Base-by-base conservation (phyloP, 2,888 invertebrate species). In the Brachyptera risi region DNA sequence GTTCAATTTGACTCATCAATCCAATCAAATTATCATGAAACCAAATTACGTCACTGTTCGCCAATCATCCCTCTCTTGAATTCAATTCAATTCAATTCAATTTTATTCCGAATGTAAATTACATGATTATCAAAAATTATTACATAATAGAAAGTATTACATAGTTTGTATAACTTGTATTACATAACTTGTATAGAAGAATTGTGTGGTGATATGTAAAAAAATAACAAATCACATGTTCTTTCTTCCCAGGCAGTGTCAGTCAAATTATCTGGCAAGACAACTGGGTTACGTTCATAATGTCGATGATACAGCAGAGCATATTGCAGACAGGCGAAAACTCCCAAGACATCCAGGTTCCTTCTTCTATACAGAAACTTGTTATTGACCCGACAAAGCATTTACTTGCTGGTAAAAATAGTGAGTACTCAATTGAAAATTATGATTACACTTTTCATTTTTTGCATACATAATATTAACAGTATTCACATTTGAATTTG, bases 251-350 rank as follows among this genome's bases (percentile, higher is more conserved):
- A 54, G 37, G 54, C 9, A 51, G 50, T 15, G 27, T 50, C 54
- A 79, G 77, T 5, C 69, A 72, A 60, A 69, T 82, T 58, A 69
- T 71, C 57, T 82, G 81, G 80, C 75, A 73, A 57, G 78, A 77
- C 58, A 79, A 81, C 69, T 83, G 82, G 82, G 76, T 81, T 17
- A 74, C 79, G 3, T 81, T 80, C 71, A 68, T 83, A 64, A 82
- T 82, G 68, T 78, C 80, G 1, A 77, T 83, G 75, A 73, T 83
- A 44, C 83, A 83, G 71, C 77, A 79, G 63, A 72, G 75, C 13
- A 73, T 80, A 17, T 64, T 79, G 7, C 47, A 38, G 17, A 37
- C 68, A 9, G 76, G 79, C 1, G 74, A 71, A 44, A 68, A 72
- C 1, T 68, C 68, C 40, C 70, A 73, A 7, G 71, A 73, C 17